These are phyloP conservation scores for Liopterus haemorrhoidalis DNA, from an alignment of 2,888 invertebrate genomes.

Conservation along the genomic window DNA sequence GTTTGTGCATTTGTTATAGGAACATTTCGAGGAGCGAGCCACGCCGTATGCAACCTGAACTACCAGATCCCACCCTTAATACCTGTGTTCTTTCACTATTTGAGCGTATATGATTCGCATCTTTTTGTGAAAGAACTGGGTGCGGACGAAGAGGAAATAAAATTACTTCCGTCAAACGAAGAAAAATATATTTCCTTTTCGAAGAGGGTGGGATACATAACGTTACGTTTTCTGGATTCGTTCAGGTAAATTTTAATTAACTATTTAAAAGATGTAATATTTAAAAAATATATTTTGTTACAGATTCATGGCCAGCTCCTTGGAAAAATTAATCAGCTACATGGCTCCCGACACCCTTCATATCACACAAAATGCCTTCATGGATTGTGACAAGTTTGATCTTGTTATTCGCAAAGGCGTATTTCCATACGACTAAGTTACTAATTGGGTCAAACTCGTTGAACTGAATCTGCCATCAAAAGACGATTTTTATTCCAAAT, in stretches of 20 bases:
- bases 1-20: slow-evolving; percentile 1
- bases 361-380: too few species aligned
- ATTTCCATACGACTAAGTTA: too few species aligned
- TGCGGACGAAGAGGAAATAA: slow-evolving; percentile 24
- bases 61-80: slow-evolving; percentile 33
- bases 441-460: too few species aligned
- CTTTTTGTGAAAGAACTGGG: slow-evolving; percentile 34
- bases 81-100: slow-evolving; percentile 38
- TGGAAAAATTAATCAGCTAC: too few species aligned
- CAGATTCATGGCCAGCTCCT: too few species aligned
- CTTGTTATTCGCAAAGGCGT: too few species aligned
- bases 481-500: too few species aligned
- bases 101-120: slow-evolving; percentile 36
- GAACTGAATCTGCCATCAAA: too few species aligned
- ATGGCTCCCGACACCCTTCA: too few species aligned
- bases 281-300: neutral
- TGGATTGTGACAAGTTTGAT: too few species aligned
- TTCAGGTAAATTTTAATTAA: neutral
- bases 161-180: slow-evolving; percentile 17
- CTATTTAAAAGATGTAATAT: neutral
- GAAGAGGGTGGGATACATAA: neutral
- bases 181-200: slow-evolving; percentile 23
- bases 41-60: slow-evolving; percentile 37
- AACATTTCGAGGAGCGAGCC: slow-evolving; percentile 33
- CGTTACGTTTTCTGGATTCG: slow-evolving; percentile 4